These are phyloP conservation scores for Cyprinodon tularosa DNA, from an alignment of 2,113 vertebrate species.

Conservation along the genomic window DNA sequence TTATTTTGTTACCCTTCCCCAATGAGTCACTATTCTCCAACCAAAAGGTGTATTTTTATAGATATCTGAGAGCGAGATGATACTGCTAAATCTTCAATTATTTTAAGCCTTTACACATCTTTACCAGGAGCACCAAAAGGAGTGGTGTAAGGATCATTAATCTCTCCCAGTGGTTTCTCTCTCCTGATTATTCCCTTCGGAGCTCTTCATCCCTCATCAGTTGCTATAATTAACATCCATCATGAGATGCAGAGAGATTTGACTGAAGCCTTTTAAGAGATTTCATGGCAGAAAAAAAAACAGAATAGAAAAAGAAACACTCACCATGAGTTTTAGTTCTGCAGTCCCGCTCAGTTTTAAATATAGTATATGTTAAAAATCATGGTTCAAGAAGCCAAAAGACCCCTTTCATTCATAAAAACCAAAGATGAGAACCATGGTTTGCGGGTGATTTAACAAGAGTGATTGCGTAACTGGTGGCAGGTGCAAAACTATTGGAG, in stretches of 20 bases:
- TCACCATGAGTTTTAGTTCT: background rate
- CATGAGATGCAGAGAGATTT: background rate
- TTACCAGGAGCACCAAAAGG: background rate
- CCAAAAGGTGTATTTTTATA: background rate
- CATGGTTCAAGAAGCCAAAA: background rate
- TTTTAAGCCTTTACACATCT: background rate
- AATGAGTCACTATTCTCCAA: no score
- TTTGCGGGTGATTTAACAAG: no score
- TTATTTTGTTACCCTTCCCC: no score
- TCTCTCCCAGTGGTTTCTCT: background rate
- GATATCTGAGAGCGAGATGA: background rate
- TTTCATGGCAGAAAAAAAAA: background rate
- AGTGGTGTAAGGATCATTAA: background rate
- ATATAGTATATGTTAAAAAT: background rate
- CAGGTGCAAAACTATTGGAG: no score
- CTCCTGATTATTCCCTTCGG: background rate
- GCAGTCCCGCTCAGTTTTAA: no score
- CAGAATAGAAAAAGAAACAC: no score
- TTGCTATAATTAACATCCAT: slow-evolving; percentile 8
- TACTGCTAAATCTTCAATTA: background rate
- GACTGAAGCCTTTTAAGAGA: background rate
- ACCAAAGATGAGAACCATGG: background rate
- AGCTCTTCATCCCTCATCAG: slow-evolving; percentile 1
- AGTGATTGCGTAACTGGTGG: no score
- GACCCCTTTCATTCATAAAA: background rate